Conservation (phyloP, 30 jellyfish, hydroid and myxozoan genomes). For the Clytia hemisphaerica region DNA sequence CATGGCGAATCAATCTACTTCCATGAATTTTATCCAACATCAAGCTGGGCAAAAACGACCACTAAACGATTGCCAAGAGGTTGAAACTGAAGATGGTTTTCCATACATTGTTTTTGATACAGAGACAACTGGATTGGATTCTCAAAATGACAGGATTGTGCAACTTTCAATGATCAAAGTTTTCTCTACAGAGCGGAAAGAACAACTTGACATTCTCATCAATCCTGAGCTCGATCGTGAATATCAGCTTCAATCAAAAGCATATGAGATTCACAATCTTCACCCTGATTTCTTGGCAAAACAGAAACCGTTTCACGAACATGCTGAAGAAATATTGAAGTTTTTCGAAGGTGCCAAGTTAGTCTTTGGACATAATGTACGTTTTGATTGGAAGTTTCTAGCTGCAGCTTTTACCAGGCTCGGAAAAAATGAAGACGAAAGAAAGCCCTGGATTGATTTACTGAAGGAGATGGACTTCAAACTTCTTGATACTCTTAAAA, state of each 20-base stretch:
- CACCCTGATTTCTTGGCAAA: background rate
- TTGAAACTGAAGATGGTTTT: too few species aligned
- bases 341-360: background rate
- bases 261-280: background rate
- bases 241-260: background rate
- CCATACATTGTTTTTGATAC: background rate
- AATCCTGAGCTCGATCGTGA: background rate
- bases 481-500: background rate
- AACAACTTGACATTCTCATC: too few species aligned
- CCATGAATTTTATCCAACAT: too few species aligned
- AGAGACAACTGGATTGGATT: background rate
- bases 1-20: too few species aligned
- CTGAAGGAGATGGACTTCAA: background rate
- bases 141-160: background rate
- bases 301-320: background rate
- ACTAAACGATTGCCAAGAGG: too few species aligned
- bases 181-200: too few species aligned
- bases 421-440: too few species aligned
- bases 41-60: too few species aligned
- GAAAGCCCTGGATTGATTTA: too few species aligned
- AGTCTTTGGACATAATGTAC: background rate
- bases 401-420: background rate
- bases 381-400: background rate
- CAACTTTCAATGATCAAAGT: background rate
- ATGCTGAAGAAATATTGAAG: background rate